Evolutionary conservation across 2,113 vertebrate species (phyloP).

Genomic region (Pelecanus crispus): DNA sequence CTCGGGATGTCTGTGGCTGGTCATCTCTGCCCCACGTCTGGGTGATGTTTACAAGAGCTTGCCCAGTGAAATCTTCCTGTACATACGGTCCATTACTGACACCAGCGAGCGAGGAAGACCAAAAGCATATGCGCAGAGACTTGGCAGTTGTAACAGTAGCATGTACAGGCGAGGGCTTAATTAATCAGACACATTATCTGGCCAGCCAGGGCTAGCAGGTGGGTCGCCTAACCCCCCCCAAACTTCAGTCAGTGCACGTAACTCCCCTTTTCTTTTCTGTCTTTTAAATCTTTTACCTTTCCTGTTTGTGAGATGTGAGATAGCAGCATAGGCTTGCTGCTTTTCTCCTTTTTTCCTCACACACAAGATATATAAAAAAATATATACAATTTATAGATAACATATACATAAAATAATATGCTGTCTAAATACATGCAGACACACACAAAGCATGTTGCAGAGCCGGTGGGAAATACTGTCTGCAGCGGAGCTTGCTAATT

Average conservation of each 20-base stretch:
- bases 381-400: constrained; percentile 37
- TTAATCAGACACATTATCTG: background rate
- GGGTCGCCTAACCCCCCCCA: background rate
- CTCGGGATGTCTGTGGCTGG: background rate
- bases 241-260: background rate
- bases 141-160: background rate
- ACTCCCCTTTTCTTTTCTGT: background rate
- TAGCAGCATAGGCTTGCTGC: background rate
- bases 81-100: background rate
- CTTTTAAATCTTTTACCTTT: background rate
- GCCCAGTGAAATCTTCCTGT: rapidly evolving
- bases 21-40: background rate
- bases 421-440: constrained; percentile 27
- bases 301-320: background rate
- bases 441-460: constrained; percentile 6
- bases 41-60: background rate
- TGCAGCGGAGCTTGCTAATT: constrained; percentile 56
- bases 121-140: background rate
- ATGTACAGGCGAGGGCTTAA: background rate
- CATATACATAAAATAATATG: constrained; percentile 8
- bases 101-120: background rate
- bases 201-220: background rate
- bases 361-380: background rate
- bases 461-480: constrained; percentile 51
- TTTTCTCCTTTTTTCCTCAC: background rate